Evolutionary conservation across 2,888 invertebrate species (phyloP).

Genomic region (Lasioglossum villosulum): DNA sequence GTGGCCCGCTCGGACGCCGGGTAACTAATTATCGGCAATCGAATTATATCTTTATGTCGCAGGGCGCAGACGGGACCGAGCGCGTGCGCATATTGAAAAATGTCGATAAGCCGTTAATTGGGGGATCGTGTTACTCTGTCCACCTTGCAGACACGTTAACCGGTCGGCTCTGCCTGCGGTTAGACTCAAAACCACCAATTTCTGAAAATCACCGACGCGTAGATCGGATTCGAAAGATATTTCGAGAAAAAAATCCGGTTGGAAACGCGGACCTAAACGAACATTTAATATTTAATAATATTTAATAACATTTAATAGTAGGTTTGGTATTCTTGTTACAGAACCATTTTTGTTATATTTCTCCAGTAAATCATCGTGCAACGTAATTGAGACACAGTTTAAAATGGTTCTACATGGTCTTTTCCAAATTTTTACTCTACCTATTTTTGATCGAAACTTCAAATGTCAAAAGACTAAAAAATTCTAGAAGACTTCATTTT

Average conservation of each 20-base stretch:
- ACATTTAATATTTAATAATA: no score
- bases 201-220: not conserved
- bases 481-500: not conserved
- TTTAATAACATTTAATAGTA: no score
- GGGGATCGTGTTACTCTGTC: conserved; percentile 18
- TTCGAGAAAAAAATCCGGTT: not conserved
- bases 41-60: conserved; percentile 56
- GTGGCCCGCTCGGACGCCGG: conserved; percentile 19
- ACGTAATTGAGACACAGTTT: no score
- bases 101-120: conserved; percentile 48
- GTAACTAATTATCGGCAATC: conserved; percentile 54
- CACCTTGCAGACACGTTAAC: not conserved
- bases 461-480: no score
- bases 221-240: not conserved
- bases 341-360: no score
- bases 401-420: no score
- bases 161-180: not conserved
- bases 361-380: no score
- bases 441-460: no score
- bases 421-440: no score
- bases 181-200: not conserved
- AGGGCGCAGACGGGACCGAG: not conserved
- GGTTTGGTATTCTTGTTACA: no score
- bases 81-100: conserved; percentile 41
- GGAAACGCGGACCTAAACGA: not conserved